Conservation (phyloP, 2,797 vertebrate genomes). For the Crocidura indochinensis region DNA sequence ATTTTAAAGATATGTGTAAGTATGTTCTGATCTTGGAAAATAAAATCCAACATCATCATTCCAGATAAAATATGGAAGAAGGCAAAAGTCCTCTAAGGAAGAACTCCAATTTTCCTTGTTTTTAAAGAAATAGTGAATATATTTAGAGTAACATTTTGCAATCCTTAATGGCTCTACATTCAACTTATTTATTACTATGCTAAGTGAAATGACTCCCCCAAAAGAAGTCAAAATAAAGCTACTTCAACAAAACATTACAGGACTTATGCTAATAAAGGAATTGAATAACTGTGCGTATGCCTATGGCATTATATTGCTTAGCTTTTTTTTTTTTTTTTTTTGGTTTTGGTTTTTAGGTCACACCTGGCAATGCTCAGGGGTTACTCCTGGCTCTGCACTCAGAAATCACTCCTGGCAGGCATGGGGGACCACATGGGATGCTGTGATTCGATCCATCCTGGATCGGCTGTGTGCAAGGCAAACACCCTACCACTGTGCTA, state of each 20-base stretch:
- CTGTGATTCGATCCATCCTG: too few relatives aligned
- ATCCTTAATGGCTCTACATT: slow-evolving; percentile 29
- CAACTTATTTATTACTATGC: neutral
- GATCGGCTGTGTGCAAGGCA: too few relatives aligned
- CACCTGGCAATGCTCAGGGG: too few relatives aligned
- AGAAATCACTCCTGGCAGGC: too few relatives aligned
- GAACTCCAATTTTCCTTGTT: neutral
- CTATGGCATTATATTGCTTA: neutral
- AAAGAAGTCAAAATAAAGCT: slow-evolving; percentile 38
- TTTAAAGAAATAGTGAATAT: neutral
- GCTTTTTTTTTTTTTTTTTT: neutral
- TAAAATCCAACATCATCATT: neutral
- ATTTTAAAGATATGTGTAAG: neutral
- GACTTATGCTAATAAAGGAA: neutral
- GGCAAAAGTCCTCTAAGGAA: neutral
- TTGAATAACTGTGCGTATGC: neutral
- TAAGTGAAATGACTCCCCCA: slow-evolving; percentile 26
- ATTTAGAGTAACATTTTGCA: slow-evolving; percentile 3
- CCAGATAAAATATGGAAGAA: neutral
- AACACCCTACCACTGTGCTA: too few relatives aligned
- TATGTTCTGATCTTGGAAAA: neutral
- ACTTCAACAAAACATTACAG: slow-evolving; percentile 23
- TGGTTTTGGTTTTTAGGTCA: too few relatives aligned
- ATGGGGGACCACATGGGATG: too few relatives aligned
- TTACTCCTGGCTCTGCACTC: too few relatives aligned